Base-by-base conservation (phyloP, 2,113 vertebrate genomes). In the Xyliphius kryptos region DNA sequence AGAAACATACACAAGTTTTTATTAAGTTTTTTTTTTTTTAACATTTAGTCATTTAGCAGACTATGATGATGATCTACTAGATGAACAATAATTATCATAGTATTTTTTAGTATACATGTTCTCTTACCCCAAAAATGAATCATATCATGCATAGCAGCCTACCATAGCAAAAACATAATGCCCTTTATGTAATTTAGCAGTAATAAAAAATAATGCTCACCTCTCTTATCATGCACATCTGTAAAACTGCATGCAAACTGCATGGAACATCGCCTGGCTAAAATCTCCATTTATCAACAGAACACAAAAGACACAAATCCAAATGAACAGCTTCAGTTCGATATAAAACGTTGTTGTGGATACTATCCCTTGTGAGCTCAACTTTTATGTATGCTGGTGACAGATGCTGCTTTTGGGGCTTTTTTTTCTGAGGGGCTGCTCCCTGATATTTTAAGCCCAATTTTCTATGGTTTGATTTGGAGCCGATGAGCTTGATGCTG, bases 331-430 rank as follows among this genome's bases (percentile, higher is more conserved):
- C 22, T 32, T 52, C 19, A 20, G 49, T 60, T 67, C 44, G 40
- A 70, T 60, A 38, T 60, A 8, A 63, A 48, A 59, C 41, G 46
- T 51, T 55, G 51, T 67, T 58, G 63, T 46, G 26, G 63, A 61
- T 46, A 68, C 58, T 71, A 59, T 57, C 78, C 76, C 75, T 64
- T 70, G 72, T 68, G 67, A 81, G 76, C 74, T 69, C 77, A 85
- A 85, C 83, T 85, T 83, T 83, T 72, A 85, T 80, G 77, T 81
- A 80, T 75, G 74, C 81, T 73, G 77, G 82, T 75, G 82, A 83
- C 82, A 85, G 85, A 87, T 85, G 85, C 82, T 71, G 71, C 63
- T 71, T 71, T 68, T 73, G 79, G 77, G 61, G 79, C 83, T 86
- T 83, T 43, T 43, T 43, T 43, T 43, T 38, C 13, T 79, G 72